Evolutionary conservation across 2,888 invertebrate genomes (phyloP).

Genomic region (Eutolmus rufibarbis): DNA sequence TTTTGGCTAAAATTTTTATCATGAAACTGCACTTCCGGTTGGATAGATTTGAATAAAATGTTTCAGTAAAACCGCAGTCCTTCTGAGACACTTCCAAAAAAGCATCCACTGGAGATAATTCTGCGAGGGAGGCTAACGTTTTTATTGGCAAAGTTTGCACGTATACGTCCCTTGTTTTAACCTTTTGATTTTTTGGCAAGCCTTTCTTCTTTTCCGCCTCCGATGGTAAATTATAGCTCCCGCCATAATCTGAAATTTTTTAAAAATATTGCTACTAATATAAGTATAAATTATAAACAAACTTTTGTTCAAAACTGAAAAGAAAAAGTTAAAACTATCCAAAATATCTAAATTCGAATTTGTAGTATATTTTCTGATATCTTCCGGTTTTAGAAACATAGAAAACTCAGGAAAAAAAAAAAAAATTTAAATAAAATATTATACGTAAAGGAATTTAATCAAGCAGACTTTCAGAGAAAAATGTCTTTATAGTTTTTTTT

Average conservation of each 20-base stretch:
- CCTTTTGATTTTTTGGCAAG: neutral
- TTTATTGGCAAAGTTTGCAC: constrained; percentile 45
- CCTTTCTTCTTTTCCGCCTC: neutral
- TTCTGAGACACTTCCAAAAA: constrained; percentile 48
- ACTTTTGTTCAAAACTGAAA: neutral
- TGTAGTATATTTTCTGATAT: no score
- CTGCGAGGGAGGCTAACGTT: constrained; percentile 44
- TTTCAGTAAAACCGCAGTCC: constrained; percentile 46
- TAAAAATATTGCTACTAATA: neutral
- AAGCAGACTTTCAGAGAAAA: no score
- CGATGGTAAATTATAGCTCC: constrained; percentile 42
- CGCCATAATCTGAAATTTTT: constrained; percentile 46
- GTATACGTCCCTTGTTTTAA: neutral
- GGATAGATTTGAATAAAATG: constrained; percentile 36
- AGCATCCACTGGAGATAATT: constrained; percentile 45
- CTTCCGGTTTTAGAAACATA: no score
- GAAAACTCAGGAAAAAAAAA: no score
- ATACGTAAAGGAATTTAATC: no score
- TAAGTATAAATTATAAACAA: neutral
- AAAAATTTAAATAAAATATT: no score
- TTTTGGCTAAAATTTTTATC: constrained; percentile 58
- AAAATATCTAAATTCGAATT: no score
- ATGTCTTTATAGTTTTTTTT: no score
- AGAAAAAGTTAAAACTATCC: no score
- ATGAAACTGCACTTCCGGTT: constrained; percentile 25